Base-by-base conservation (phyloP, 2,113 vertebrate species). In the Pelmatolapia mariae region DNA sequence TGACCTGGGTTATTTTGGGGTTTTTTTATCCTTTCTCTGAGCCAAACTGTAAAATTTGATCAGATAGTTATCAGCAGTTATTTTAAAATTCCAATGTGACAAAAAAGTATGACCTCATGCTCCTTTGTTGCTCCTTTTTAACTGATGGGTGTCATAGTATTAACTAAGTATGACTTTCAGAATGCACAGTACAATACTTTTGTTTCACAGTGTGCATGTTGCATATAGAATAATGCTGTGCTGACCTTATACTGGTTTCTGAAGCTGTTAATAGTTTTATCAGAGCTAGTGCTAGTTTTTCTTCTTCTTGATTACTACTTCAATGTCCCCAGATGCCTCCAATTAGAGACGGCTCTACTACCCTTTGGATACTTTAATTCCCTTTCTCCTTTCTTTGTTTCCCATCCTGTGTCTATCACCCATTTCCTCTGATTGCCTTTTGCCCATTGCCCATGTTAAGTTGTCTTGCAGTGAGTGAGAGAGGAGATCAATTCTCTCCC, bases 251-350 rank as follows among this genome's bases (percentile, higher is more conserved):
- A 15, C 59, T 83, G 40, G 19, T 87, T 85, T 82, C 2, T 47
- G 47, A 84, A 91, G 76, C 59, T 53, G 61, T 89, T 94, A 93
- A 95, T 93, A 92, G 88, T 91, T 95, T 93, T 84, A 91, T 92
- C 90, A 57, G 66, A 73, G 81, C 54, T 80, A 26, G 87, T 85
- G 89, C 87, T 82, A 76, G 83, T 88, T 87, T 84, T 87, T 79
- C 33, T 82, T 88, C 38, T 86, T 36, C 85, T 86, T 91, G 90
- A 94, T 94, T 95, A 95, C 87, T 80, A 95, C 86, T 78, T 92
- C 82, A 68, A 63, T 95, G 89, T 84, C 85, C 82, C 87, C 52
- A 79, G 82, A 89, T 80, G 56, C 68, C 85, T 93, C 89, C 91
- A 92, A 93, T 96, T 93, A 96, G 86, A 86, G 68, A 80, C 33